A percentile compares a stretch with the other conserved stretches of the same genome.
These are phyloP conservation scores for Mareca strepera DNA, from an alignment of 2,797 vertebrate species.

Conservation along the genomic window DNA sequence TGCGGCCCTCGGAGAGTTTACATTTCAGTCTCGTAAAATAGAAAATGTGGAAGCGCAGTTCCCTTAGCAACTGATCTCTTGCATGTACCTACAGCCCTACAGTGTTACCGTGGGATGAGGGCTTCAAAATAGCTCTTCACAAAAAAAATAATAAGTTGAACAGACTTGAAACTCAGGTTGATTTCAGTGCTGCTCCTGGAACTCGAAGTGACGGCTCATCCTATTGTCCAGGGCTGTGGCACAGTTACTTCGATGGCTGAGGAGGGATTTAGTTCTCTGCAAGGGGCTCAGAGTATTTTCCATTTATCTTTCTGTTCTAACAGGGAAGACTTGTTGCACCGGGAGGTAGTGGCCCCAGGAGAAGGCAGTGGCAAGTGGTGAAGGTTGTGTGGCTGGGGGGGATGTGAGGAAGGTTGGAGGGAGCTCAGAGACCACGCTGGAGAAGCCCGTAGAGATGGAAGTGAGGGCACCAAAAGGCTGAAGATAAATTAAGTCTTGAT, in stretches of 20 bases:
- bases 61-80: neutral
- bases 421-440: fast-evolving
- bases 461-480: neutral
- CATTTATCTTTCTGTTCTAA: neutral
- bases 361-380: neutral
- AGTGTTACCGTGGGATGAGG: neutral
- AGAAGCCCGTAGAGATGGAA: neutral
- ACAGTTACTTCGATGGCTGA: neutral
- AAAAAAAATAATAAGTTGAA: neutral
- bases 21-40: neutral
- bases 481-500: neutral
- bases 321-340: neutral
- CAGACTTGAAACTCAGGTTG: neutral
- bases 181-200: neutral
- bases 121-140: neutral
- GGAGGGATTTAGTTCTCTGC: neutral
- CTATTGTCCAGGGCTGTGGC: neutral
- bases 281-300: neutral
- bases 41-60: neutral
- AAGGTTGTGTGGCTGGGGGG: neutral
- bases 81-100: neutral
- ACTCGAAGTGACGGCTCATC: neutral
- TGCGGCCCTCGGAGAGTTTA: neutral
- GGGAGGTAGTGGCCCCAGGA: neutral
- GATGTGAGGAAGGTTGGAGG: neutral